phyloP scores from a whole-genome alignment of 2,888 invertebrate species.

The Atethmia centrago region DNA sequence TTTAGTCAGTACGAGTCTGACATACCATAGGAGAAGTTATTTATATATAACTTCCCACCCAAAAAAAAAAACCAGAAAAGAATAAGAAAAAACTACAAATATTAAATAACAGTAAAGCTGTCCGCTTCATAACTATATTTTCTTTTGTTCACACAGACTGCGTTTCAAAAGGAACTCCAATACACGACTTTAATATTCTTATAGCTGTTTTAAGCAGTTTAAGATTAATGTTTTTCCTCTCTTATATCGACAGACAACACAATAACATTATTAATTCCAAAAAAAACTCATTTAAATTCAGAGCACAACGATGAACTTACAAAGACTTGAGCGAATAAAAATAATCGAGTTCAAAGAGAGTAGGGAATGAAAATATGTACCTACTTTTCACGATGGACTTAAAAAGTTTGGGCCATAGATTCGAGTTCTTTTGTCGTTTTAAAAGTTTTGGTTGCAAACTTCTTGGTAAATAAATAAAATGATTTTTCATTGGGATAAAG shows the following conservation, averaged over 20 bases:
- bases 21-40: no score
- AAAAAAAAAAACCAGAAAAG: not conserved
- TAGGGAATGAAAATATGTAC: constrained; percentile 22
- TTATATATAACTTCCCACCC: no score
- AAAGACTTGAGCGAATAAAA: constrained; percentile 29
- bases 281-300: constrained; percentile 44
- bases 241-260: constrained; percentile 21
- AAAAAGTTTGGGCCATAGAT: constrained; percentile 44
- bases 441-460: constrained; percentile 37
- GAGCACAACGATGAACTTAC: constrained; percentile 30
- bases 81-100: not conserved
- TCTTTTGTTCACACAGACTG: not conserved
- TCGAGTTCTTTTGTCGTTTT: constrained; percentile 37
- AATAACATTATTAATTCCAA: constrained; percentile 32
- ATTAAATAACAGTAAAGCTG: constrained; percentile 4
- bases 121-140: constrained; percentile 8
- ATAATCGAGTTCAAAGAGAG: constrained; percentile 38
- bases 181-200: constrained; percentile 3
- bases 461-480: constrained; percentile 35
- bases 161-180: not conserved
- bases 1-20: no score
- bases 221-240: constrained; percentile 14
- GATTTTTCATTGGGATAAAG: constrained; percentile 19
- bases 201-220: constrained; percentile 20
- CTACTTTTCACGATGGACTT: constrained; percentile 49